phyloP scores from a whole-genome alignment of 2,888 invertebrate species.

The Deilephila porcellus region DNA sequence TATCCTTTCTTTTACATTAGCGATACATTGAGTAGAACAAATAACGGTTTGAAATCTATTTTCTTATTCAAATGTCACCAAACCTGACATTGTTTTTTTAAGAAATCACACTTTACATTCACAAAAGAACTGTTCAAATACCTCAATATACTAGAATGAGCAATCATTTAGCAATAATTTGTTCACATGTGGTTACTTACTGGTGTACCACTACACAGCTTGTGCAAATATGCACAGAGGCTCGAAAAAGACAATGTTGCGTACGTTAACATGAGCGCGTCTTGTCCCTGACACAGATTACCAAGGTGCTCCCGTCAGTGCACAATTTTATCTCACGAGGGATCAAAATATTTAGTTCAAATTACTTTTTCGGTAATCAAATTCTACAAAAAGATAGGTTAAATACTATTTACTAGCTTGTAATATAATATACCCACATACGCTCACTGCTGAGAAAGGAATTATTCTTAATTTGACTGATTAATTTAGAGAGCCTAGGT shows the following conservation, averaged over 20 bases:
- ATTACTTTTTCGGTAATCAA: not conserved
- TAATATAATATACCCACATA: not conserved
- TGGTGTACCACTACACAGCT: not conserved
- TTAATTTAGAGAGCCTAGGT: too few relatives aligned
- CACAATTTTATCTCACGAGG: not conserved
- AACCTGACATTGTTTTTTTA: not conserved
- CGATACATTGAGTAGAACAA: too few relatives aligned
- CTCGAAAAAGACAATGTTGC: conserved; percentile 28
- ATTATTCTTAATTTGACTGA: too few relatives aligned
- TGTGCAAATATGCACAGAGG: conserved; percentile 22
- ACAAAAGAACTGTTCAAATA: not conserved
- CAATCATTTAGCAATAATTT: conserved; percentile 23
- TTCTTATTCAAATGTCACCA: too few relatives aligned
- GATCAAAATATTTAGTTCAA: conserved; percentile 8
- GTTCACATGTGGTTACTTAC: conserved; percentile 18
- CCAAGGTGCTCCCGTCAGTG: conserved; percentile 3
- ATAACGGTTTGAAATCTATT: not conserved
- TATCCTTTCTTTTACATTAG: too few relatives aligned
- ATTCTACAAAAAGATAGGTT: too few relatives aligned
- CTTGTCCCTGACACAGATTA: conserved; percentile 29
- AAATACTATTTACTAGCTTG: too few relatives aligned
- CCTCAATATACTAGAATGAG: not conserved
- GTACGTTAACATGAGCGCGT: conserved; percentile 19
- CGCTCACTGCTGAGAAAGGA: too few relatives aligned
- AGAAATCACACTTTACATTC: not conserved